Evolutionary conservation across 2,113 vertebrate species (phyloP).

Genomic region (Pseudorasbora parva): DNA sequence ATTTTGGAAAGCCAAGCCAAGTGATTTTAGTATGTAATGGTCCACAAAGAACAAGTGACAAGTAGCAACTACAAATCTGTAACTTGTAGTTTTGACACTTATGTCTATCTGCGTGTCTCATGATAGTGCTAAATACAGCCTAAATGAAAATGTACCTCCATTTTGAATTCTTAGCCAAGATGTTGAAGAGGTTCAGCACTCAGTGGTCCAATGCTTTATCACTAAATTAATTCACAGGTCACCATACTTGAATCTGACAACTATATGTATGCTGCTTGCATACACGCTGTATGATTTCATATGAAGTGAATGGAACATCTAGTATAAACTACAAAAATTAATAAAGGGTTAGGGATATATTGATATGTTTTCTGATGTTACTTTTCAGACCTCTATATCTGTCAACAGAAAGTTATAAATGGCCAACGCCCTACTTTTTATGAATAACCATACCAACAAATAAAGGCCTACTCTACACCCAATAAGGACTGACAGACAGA

Average conservation of each 20-base stretch:
- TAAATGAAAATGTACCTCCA: neutral
- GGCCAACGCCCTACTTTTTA: neutral
- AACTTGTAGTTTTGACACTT: neutral
- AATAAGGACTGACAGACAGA: neutral
- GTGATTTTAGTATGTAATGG: neutral
- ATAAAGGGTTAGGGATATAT: neutral
- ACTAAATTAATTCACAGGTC: neutral
- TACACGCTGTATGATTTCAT: neutral
- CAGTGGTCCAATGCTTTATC: neutral
- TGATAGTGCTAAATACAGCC: neutral
- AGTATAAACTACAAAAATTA: neutral
- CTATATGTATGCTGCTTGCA: neutral
- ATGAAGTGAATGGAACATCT: neutral
- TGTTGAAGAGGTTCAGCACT: neutral
- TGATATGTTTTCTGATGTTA: neutral
- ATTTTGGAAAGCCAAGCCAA: neutral
- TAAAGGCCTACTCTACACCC: neutral
- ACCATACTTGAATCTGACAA: neutral
- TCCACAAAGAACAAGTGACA: neutral
- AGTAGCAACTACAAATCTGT: neutral
- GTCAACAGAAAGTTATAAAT: neutral
- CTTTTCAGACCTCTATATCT: neutral
- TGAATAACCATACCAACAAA: neutral
- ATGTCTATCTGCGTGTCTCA: neutral
- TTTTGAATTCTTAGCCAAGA: neutral